These are phyloP conservation scores for Lobophora halterata DNA, from an alignment of 2,888 invertebrate genomes.

Conservation along the genomic window DNA sequence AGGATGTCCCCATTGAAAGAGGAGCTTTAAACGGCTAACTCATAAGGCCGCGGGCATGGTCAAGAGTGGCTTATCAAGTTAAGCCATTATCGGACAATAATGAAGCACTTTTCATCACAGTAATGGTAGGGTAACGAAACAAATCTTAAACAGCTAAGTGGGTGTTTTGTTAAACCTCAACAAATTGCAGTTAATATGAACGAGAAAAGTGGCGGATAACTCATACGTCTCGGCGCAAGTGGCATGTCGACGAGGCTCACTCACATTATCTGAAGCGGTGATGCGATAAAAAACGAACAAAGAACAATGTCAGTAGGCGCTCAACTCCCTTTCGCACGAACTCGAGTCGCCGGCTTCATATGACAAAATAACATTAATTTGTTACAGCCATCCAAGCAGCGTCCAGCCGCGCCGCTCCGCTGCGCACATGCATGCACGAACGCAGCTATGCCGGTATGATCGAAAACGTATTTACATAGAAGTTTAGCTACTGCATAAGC, in stretches of 20 bases:
- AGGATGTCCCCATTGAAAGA: conserved; percentile 20
- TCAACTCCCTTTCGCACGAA: conserved; percentile 75
- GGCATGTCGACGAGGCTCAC: conserved; percentile 48
- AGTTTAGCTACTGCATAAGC: conserved; percentile 54
- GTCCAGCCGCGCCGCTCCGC: conserved; percentile 49
- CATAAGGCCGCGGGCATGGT: too few relatives aligned
- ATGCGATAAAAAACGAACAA: conserved; percentile 77
- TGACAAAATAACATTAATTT: conserved; percentile 71
- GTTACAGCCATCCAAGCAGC: conserved; percentile 45
- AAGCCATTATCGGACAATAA: conserved; percentile 26
- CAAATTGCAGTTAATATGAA: conserved; percentile 61
- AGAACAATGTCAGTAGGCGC: conserved; percentile 74
- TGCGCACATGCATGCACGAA: conserved; percentile 54
- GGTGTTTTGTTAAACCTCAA: conserved; percentile 55
- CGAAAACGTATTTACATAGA: conserved; percentile 62
- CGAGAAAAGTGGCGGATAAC: conserved; percentile 73
- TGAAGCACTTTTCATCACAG: conserved; percentile 31
- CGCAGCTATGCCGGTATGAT: conserved; percentile 50
- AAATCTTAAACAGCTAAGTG: conserved; percentile 55
- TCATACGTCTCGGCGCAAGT: conserved; percentile 53
- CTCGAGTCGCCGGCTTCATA: conserved; percentile 57
- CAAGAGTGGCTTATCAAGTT: conserved; percentile 25
- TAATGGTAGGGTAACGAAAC: conserved; percentile 43
- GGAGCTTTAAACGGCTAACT: conserved; percentile 14
- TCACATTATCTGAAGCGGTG: conserved; percentile 74